Evolutionary conservation across 2,113 vertebrate species (phyloP), one percentile per base, ranked within the genome.

Genomic region (Passerina amoena): DNA sequence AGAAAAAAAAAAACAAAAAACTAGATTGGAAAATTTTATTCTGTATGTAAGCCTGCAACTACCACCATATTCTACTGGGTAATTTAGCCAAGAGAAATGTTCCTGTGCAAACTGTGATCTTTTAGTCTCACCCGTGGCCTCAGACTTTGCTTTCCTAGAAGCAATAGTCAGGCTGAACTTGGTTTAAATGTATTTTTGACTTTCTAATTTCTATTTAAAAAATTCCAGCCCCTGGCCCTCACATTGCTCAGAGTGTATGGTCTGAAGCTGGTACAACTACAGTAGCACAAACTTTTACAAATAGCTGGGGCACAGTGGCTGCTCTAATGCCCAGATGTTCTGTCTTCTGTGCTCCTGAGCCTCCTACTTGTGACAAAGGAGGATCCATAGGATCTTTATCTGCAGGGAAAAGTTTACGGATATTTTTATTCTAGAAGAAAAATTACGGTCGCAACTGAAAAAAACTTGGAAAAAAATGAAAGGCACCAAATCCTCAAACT

Each of bases 221-320:
- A 37, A 50, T 3, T 2, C 5, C 59, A 60, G 18, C 3, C 10
- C 35, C 31, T 3, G 2, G 4, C 19, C 24, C 12, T 56, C 19
- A 56, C 18, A 30, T 83, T 19, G 23, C 8, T 23, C 1, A 0
- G 42, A 57, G 23, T 11, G 11, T 28, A 1, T 2, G 11, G 35
- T 24, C 47, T 82, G 71, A 45, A 53, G 15, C 28, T 37, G 70
- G 28, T 66, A 38, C 63, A 73, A 48, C n/a, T 25, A 31, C 14
- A 31, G 38, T 3, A 54, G 44, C 38, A 37, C 2, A 2, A 30
- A 50, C 14, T 13, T 17, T 17, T 18, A 11, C 27, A 13, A 24
- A 23, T 8, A 24, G 35, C 21, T n/a, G 47, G 61, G 33, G 12
- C 11, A 35, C 50, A 71, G 14, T 5, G n/a, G 23, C 14, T 6